phyloP scores from a whole-genome alignment of 92 coral and sea anemone genomes.

The Zoanthus gigantus region DNA sequence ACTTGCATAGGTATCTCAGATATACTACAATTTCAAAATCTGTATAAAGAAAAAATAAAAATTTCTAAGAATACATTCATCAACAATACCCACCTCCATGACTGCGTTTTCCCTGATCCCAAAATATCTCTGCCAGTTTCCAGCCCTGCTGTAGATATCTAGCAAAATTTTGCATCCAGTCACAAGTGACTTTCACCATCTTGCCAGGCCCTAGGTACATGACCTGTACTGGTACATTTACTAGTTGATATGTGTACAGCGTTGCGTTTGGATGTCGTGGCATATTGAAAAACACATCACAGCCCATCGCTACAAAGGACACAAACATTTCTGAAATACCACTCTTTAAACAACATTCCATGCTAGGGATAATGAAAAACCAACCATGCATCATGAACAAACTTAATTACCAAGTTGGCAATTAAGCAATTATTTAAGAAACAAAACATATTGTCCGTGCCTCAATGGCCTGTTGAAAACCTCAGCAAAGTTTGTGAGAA shows the following conservation, averaged over 20 bases:
- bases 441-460: too few species aligned
- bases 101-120: conserved; percentile 97
- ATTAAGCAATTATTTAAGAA: too few species aligned
- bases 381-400: not conserved
- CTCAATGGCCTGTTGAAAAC: too few species aligned
- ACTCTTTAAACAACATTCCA: too few species aligned
- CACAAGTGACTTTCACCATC: conserved; percentile 95
- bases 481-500: too few species aligned
- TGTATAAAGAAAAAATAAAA: too few species aligned
- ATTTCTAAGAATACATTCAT: too few species aligned
- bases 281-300: conserved; percentile 94
- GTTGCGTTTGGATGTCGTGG: conserved; percentile 91
- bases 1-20: not conserved
- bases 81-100: conserved; percentile 81
- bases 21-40: not conserved
- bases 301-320: conserved; percentile 78
- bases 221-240: conserved; percentile 91
- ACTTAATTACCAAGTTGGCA: not conserved
- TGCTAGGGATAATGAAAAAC: too few species aligned
- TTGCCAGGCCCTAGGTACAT: conserved; percentile 97
- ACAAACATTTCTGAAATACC: not conserved
- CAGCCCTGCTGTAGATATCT: conserved; percentile 87
- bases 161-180: conserved; percentile 94
- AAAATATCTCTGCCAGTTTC: conserved; percentile 90
- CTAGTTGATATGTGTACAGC: conserved; percentile 84